phyloP scores from a whole-genome alignment of 1,140 invertebrate species.

The Zaprionus taronus region DNA sequence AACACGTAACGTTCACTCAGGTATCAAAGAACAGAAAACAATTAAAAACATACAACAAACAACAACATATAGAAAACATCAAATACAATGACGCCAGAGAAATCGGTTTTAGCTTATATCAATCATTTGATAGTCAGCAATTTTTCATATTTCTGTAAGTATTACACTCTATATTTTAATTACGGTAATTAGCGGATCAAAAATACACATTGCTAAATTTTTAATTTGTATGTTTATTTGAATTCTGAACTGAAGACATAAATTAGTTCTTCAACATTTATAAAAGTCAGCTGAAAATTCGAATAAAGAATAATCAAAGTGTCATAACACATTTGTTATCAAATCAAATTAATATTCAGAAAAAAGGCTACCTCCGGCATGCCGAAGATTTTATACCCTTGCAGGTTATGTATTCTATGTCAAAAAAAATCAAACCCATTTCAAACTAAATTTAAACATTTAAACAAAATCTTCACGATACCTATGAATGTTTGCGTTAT shows the following conservation, averaged over 20 bases:
- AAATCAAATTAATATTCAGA: too few relatives aligned
- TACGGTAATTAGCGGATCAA: not conserved
- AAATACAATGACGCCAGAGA: slow-evolving; percentile 78
- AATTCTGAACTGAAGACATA: not conserved
- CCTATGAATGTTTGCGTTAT: too few relatives aligned
- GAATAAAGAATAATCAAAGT: too few relatives aligned
- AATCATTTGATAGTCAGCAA: slow-evolving; percentile 83
- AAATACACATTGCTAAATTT: not conserved
- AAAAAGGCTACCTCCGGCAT: too few relatives aligned
- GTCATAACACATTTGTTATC: too few relatives aligned
- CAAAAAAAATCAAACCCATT: too few relatives aligned
- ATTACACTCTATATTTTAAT: slow-evolving; percentile 7
- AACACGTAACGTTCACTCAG: slow-evolving; percentile 76
- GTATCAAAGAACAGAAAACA: slow-evolving; percentile 53
- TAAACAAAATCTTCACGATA: too few relatives aligned
- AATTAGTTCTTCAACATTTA: not conserved
- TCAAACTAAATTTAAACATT: too few relatives aligned
- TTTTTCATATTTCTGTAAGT: slow-evolving; percentile 84
- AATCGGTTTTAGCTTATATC: slow-evolving; percentile 79
- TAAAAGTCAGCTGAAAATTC: not conserved
- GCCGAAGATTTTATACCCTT: too few relatives aligned
- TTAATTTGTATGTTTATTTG: not conserved
- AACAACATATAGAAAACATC: slow-evolving; percentile 29
- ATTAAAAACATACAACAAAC: slow-evolving; percentile 24
- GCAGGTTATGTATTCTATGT: too few relatives aligned